Evolutionary conservation across 1,140 invertebrate species (phyloP).

Genomic region (Euwallacea fornicatus): DNA sequence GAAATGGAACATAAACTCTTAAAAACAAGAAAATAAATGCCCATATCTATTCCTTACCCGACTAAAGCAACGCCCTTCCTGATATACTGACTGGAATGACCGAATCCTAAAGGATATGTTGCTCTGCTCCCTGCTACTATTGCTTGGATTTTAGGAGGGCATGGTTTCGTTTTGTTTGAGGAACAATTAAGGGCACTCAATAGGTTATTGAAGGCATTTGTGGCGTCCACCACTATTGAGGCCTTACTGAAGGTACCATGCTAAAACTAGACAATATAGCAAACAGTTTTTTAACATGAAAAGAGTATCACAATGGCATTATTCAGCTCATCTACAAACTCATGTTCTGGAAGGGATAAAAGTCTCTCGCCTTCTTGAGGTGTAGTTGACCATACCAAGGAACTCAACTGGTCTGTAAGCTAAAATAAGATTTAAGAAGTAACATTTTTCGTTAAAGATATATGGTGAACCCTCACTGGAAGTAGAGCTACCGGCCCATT

Average conservation of each 20-base stretch:
- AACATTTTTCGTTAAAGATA: neutral
- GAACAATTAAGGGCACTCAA: slow-evolving; percentile 55
- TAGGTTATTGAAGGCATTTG: slow-evolving; percentile 59
- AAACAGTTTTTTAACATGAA: neutral
- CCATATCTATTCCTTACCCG: slow-evolving; percentile 63
- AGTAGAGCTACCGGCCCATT: slow-evolving; percentile 89
- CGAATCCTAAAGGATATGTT: slow-evolving; percentile 89
- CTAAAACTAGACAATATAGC: slow-evolving; percentile 50
- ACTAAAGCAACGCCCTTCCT: slow-evolving; percentile 74
- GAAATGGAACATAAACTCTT: neutral
- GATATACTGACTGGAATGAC: slow-evolving; percentile 86
- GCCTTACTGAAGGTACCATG: slow-evolving; percentile 70
- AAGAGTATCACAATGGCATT: slow-evolving; percentile 70
- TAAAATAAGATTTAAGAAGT: slow-evolving; percentile 45
- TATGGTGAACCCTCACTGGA: slow-evolving; percentile 64
- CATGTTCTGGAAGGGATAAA: slow-evolving; percentile 67
- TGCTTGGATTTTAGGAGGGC: slow-evolving; percentile 75
- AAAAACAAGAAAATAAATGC: slow-evolving; percentile 1
- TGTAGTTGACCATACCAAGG: slow-evolving; percentile 90
- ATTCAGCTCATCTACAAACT: slow-evolving; percentile 90
- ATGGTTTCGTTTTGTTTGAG: slow-evolving; percentile 61
- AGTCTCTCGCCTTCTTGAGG: slow-evolving; percentile 73
- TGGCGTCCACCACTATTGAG: slow-evolving; percentile 59
- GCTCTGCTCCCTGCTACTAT: slow-evolving; percentile 72
- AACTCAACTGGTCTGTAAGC: slow-evolving; percentile 74